phyloP scores from a whole-genome alignment of 1,140 invertebrate genomes.

The Conus ventricosus region DNA sequence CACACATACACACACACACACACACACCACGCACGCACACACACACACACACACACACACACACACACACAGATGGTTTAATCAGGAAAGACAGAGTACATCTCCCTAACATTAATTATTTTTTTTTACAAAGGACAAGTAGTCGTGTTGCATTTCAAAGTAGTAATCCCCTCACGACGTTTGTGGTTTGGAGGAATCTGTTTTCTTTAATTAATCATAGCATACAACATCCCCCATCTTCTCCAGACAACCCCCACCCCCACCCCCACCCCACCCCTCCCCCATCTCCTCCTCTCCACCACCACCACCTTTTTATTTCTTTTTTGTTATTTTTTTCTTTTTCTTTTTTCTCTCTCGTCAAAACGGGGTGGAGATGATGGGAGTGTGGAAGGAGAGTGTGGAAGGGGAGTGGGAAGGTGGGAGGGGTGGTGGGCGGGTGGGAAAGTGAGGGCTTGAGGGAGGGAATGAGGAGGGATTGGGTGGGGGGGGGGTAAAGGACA shows the following conservation, averaged over 20 bases:
- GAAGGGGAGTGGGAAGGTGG: too few relatives aligned
- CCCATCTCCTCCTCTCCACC: not conserved
- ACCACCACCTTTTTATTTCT: not conserved
- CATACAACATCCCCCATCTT: not conserved
- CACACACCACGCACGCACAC: too few relatives aligned
- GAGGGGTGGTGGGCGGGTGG: not conserved
- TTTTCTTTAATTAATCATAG: not conserved
- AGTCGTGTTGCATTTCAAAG: not conserved
- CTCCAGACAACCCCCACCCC: not conserved
- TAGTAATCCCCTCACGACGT: not conserved
- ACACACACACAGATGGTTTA: too few relatives aligned
- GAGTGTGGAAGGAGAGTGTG: not conserved
- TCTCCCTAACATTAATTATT: too few relatives aligned
- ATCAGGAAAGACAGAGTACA: too few relatives aligned
- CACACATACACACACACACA: too few relatives aligned
- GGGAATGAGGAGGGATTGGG: not conserved
- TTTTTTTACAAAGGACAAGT: too few relatives aligned
- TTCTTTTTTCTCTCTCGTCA: not conserved
- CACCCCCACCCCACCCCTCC: not conserved
- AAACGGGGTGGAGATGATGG: not conserved
- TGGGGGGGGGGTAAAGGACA: not conserved
- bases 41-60: too few relatives aligned
- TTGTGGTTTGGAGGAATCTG: not conserved
- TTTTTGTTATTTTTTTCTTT: not conserved
- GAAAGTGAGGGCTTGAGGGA: not conserved